phyloP scores from a whole-genome alignment of 2,797 vertebrate species.

The Pelodytes ibericus region DNA sequence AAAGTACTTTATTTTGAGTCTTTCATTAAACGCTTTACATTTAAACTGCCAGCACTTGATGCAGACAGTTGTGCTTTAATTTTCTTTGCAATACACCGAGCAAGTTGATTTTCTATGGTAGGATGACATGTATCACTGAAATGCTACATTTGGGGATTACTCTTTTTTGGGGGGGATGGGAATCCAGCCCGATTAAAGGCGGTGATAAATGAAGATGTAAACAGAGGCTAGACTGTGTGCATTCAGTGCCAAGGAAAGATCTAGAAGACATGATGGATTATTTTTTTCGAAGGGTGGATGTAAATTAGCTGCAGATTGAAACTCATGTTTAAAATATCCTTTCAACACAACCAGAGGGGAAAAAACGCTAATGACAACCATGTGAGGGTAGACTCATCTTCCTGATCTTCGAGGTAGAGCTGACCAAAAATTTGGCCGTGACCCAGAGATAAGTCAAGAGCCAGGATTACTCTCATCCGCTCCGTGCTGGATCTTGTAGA shows the following conservation, averaged over 20 bases:
- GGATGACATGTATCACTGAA: neutral
- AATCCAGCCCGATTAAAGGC: conserved; percentile 9
- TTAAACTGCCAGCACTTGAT: too few relatives aligned
- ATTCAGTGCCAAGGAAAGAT: conserved; percentile 36
- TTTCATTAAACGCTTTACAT: too few relatives aligned
- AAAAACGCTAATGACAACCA: conserved; percentile 2
- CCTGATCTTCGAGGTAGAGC: neutral
- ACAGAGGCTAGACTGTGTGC: conserved; percentile 32
- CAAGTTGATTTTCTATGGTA: neutral
- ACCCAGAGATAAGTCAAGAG: neutral
- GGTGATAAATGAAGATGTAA: conserved; percentile 38
- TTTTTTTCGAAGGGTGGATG: neutral
- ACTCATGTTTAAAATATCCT: conserved; percentile 5
- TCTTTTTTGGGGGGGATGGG: conserved; percentile 11
- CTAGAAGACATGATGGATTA: conserved; percentile 25
- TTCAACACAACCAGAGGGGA: neutral
- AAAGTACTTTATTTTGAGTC: too few relatives aligned
- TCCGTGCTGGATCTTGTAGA: neutral
- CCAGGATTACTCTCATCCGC: neutral
- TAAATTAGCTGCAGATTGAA: conserved; percentile 39
- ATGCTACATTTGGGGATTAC: conserved; percentile 24
- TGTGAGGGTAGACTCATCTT: neutral
- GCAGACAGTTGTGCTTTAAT: too few relatives aligned
- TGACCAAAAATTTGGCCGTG: neutral
- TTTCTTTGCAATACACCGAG: neutral